Conservation (phyloP, 2,113 vertebrate species). For the Triplophysa rosa region DNA sequence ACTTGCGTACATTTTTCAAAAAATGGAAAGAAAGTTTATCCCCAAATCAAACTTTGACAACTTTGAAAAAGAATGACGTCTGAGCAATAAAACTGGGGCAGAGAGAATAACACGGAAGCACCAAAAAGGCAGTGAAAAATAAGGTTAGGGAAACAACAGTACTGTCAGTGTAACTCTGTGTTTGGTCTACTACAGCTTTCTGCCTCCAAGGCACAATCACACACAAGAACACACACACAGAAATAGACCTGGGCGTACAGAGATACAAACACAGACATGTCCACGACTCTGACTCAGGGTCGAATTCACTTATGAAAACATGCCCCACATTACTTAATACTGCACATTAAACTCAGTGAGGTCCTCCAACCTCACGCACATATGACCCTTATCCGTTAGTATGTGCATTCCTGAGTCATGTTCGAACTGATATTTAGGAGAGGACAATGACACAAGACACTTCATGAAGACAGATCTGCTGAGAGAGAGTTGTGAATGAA, state of each 20-base stretch:
- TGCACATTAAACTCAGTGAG: slow-evolving; percentile 5
- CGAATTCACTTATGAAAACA: slow-evolving; percentile 16
- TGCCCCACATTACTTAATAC: slow-evolving; percentile 1
- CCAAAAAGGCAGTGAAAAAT: neutral
- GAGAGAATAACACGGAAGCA: slow-evolving; percentile 8
- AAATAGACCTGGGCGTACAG: slow-evolving; percentile 41
- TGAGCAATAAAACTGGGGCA: neutral
- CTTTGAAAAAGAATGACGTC: no score
- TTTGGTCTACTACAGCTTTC: slow-evolving; percentile 56
- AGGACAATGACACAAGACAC: neutral
- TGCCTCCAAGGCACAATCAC: slow-evolving; percentile 21
- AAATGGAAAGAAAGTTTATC: no score
- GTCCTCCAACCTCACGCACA: neutral
- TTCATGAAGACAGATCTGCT: neutral
- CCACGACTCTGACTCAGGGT: slow-evolving; percentile 25
- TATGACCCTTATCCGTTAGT: neutral
- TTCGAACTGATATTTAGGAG: neutral
- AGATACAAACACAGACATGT: slow-evolving; percentile 30
- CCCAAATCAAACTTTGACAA: neutral
- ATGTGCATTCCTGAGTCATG: slow-evolving; percentile 13
- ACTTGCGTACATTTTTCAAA: neutral
- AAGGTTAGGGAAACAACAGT: neutral
- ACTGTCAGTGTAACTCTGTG: slow-evolving; percentile 46
- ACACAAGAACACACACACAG: slow-evolving; percentile 37
- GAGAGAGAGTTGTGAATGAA: neutral